phyloP scores from a whole-genome alignment of 1,140 invertebrate genomes.

The Pseudomyrmex dendroicus region DNA sequence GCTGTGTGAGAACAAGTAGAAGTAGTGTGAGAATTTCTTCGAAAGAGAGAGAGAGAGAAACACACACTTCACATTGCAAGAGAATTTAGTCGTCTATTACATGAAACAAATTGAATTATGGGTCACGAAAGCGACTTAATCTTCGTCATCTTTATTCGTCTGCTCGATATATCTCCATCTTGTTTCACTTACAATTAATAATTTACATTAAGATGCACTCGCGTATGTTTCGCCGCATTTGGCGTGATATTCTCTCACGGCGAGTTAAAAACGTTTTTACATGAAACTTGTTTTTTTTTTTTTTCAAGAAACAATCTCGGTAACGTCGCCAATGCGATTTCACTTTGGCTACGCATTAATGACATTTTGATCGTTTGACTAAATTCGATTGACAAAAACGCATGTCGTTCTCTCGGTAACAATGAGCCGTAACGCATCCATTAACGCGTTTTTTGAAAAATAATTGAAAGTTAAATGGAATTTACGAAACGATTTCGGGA shows the following conservation, averaged over 20 bases:
- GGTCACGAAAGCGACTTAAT: neutral
- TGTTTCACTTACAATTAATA: neutral
- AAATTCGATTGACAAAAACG: neutral
- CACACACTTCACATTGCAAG: neutral
- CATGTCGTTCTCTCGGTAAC: too few species aligned
- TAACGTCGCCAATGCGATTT: neutral
- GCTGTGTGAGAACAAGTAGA: neutral
- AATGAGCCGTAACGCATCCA: neutral
- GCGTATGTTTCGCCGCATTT: neutral
- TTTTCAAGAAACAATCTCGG: neutral
- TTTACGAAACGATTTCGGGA: neutral
- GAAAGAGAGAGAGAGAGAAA: neutral
- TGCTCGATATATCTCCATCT: conserved; percentile 15
- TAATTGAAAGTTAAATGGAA: neutral
- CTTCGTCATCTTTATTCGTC: neutral
- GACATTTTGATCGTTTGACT: neutral
- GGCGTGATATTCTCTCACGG: neutral
- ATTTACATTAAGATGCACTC: conserved; percentile 30
- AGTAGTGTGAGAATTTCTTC: neutral
- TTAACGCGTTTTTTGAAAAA: neutral
- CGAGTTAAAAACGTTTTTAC: conserved; percentile 14
- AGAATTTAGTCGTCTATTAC: neutral
- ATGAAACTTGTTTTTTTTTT: neutral
- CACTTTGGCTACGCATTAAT: neutral
- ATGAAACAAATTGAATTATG: neutral